A percentile compares a stretch with the other conserved stretches of the same genome.
Conservation (phyloP, 1,140 invertebrate species). For the Palaemon carinicauda region DNA sequence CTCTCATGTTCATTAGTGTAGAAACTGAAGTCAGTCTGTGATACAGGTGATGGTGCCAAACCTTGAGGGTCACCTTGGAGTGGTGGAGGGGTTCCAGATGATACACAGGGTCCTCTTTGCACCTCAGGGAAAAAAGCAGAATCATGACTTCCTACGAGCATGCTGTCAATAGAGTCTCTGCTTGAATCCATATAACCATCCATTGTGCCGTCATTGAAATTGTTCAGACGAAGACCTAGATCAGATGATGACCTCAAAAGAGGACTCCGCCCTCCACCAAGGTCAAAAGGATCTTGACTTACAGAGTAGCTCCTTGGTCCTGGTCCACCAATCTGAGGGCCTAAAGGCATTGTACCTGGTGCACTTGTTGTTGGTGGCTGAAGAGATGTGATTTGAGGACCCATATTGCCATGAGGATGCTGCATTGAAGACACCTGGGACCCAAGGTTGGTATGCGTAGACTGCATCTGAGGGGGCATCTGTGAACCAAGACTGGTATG, state of each 20-base stretch:
- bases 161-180: conserved; percentile 46
- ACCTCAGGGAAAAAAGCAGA: conserved; percentile 39
- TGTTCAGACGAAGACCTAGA: conserved; percentile 41
- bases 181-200: conserved; percentile 52
- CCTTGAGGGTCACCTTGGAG: conserved; percentile 26
- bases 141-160: conserved; percentile 35
- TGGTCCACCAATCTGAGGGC: conserved; percentile 23
- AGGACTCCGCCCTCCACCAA: conserved; percentile 33
- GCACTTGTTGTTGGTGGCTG: conserved; percentile 44
- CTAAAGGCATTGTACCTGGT: conserved; percentile 21
- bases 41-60: conserved; percentile 11
- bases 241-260: conserved; percentile 42
- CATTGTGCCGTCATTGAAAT: conserved; percentile 31
- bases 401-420: conserved; percentile 34
- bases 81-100: conserved; percentile 32
- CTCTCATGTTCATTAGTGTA: conserved; percentile 40
- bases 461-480: conserved; percentile 5
- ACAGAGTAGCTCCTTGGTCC: conserved; percentile 41
- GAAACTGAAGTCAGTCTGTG: conserved; percentile 35
- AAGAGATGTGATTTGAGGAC: conserved; percentile 32
- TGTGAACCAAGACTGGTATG: conserved; percentile 38
- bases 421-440: conserved; percentile 42
- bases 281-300: conserved; percentile 40
- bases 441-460: conserved; percentile 25
- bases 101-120: conserved; percentile 4